Conservation (phyloP, 2,888 invertebrate genomes). For the Meta bourneti region DNA sequence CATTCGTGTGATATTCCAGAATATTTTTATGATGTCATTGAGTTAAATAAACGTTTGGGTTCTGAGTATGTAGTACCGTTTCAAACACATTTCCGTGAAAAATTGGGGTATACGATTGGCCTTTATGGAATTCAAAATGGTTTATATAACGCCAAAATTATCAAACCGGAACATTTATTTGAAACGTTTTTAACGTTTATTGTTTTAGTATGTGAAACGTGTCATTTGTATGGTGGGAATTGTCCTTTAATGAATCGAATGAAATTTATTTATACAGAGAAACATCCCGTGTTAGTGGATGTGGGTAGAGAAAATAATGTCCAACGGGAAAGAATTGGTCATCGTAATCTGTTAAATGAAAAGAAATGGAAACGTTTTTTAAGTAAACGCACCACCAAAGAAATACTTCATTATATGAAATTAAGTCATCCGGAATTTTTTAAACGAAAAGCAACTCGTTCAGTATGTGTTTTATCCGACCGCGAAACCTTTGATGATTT, state of each 20-base stretch:
- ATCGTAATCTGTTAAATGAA: background rate
- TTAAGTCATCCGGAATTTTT: slow-evolving; percentile 31
- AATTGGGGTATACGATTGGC: slow-evolving; percentile 19
- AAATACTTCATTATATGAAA: slow-evolving; percentile 25
- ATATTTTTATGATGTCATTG: slow-evolving; percentile 42
- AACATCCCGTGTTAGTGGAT: slow-evolving; percentile 24
- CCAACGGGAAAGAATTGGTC: no score
- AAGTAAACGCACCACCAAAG: background rate
- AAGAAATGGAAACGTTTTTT: slow-evolving; percentile 43
- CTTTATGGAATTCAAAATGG: slow-evolving; percentile 10
- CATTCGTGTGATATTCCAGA: slow-evolving; percentile 45
- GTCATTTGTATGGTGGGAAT: slow-evolving; percentile 7
- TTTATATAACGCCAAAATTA: slow-evolving; percentile 11
- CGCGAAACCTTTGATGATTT: background rate
- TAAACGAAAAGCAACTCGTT: background rate
- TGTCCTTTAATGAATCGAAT: slow-evolving; percentile 17
- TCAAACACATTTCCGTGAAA: background rate
- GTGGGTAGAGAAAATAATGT: background rate
- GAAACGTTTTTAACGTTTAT: slow-evolving; percentile 36
- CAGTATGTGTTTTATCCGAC: background rate
- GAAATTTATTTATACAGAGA: slow-evolving; percentile 45
- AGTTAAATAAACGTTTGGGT: background rate
- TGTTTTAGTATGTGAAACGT: background rate
- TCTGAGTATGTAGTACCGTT: slow-evolving; percentile 35
- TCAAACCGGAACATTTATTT: slow-evolving; percentile 16